Percentiles rank a stretch among this genome's conserved stretches.
These are phyloP conservation scores for Drosophila affinis DNA, from an alignment of 2,888 invertebrate species.

Conservation along the genomic window DNA sequence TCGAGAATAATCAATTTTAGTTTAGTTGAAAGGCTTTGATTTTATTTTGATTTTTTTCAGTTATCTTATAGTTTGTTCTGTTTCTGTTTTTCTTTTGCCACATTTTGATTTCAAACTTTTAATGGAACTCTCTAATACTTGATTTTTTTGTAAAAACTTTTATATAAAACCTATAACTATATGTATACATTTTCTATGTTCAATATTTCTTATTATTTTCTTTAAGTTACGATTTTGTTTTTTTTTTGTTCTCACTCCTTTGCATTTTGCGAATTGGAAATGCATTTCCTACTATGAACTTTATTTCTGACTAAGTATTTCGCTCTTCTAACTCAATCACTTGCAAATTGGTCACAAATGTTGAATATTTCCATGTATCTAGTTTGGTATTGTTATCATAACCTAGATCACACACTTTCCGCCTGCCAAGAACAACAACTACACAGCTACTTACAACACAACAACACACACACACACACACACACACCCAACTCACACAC, in stretches of 20 bases:
- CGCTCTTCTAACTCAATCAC: conserved; percentile 30
- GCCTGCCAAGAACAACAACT: conserved; percentile 33
- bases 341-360: conserved; percentile 18
- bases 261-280: conserved; percentile 23
- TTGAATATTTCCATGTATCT: conserved; percentile 35
- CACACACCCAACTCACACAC: conserved; percentile 35
- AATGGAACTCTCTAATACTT: conserved; percentile 21
- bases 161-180: not conserved
- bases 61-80: conserved; percentile 32
- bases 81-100: conserved; percentile 6
- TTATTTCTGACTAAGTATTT: conserved; percentile 19
- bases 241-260: conserved; percentile 10
- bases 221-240: not conserved
- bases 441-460: conserved; percentile 44
- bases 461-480: conserved; percentile 42
- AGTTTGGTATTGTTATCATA: conserved; percentile 10
- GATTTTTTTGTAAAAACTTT: not conserved
- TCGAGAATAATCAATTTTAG: conserved; percentile 28
- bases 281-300: conserved; percentile 8
- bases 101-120: conserved; percentile 20
- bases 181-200: not conserved
- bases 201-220: conserved; percentile 14
- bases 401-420: conserved; percentile 30
- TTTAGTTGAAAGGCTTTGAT: conserved; percentile 4
- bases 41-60: not conserved